Conservation (phyloP, 2,113 vertebrate genomes). For the Crypturellus undulatus region DNA sequence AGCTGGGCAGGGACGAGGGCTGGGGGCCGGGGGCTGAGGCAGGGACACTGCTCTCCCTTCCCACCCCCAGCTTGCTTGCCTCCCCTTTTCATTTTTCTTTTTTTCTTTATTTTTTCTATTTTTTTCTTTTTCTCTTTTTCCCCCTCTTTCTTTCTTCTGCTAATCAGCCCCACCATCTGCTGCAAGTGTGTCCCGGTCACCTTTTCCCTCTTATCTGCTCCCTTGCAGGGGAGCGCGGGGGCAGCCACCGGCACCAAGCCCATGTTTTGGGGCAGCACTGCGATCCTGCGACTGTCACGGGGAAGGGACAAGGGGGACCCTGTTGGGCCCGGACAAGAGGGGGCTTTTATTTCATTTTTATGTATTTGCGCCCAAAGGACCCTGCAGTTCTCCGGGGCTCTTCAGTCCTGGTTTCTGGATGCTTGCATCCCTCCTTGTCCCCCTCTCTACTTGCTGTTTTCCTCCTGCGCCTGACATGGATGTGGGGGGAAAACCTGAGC, state of each 20-base stretch:
- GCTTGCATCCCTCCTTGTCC: not conserved
- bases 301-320: too few species aligned
- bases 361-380: not conserved
- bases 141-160: constrained; percentile 28
- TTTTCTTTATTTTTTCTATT: too few species aligned
- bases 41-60: not conserved
- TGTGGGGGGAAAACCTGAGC: not conserved
- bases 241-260: not conserved
- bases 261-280: not conserved
- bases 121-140: too few species aligned
- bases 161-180: constrained; percentile 84
- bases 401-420: not conserved
- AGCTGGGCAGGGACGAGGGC: not conserved
- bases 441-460: rapidly evolving
- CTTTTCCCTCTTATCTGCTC: constrained; percentile 87
- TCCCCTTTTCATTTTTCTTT: not conserved
- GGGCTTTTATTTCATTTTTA: not conserved
- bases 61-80: not conserved
- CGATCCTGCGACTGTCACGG: too few species aligned
- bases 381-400: not conserved
- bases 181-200: constrained; percentile 86
- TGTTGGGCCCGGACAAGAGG: not conserved
- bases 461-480: not conserved
- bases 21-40: not conserved
- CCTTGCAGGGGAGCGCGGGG: constrained; percentile 78